Conservation (phyloP, 2,113 vertebrate genomes). For the Trematocara marginatum region DNA sequence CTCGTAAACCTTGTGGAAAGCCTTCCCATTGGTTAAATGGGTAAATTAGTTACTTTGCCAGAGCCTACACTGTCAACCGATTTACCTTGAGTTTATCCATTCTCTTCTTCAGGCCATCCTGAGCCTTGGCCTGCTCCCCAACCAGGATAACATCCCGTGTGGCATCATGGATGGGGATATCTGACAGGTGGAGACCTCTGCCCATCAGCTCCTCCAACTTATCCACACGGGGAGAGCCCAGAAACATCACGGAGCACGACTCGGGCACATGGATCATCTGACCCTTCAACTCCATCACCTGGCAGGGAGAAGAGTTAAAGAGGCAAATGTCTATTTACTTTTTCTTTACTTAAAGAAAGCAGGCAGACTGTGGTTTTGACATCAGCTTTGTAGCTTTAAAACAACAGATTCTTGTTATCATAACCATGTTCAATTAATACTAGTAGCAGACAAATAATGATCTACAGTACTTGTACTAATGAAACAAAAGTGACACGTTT, state of each 20-base stretch:
- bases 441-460: neutral
- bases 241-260: conserved; percentile 88
- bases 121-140: conserved; percentile 95
- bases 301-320: conserved; percentile 23
- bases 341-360: neutral
- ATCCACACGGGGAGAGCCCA: conserved; percentile 96
- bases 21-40: neutral
- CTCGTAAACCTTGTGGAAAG: neutral
- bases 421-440: neutral
- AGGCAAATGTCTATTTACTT: neutral
- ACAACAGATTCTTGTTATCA: neutral
- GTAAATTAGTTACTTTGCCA: neutral
- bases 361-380: neutral
- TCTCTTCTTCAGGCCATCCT: conserved; percentile 95
- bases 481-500: neutral
- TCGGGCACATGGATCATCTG: conserved; percentile 98
- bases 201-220: conserved; percentile 98
- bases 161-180: conserved; percentile 97
- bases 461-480: neutral
- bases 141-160: conserved; percentile 96
- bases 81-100: conserved; percentile 96
- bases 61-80: neutral
- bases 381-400: neutral
- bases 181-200: conserved; percentile 90
- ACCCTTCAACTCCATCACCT: conserved; percentile 99